Conservation (phyloP, 2,888 invertebrate species). For the Calliphora vomitoria region DNA sequence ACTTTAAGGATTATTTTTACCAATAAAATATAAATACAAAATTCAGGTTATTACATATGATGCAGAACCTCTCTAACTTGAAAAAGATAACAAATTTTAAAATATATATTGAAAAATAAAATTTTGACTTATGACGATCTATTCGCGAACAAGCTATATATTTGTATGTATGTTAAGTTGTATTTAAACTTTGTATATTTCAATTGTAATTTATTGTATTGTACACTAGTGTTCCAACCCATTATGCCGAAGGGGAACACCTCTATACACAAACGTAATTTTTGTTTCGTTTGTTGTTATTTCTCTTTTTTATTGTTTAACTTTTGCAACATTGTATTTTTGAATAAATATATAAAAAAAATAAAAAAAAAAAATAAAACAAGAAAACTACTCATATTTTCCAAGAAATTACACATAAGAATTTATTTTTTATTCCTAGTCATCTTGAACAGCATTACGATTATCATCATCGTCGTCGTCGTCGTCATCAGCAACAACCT, state of each 20-base stretch:
- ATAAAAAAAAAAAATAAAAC: constrained; percentile 6
- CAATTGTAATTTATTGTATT: constrained; percentile 38
- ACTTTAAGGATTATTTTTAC: too few species aligned
- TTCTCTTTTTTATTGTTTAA: constrained; percentile 48
- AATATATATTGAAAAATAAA: too few species aligned
- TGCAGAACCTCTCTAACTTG: too few species aligned
- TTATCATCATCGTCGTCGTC: constrained; percentile 15
- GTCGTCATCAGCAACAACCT: constrained; percentile 1
- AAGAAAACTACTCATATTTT: constrained; percentile 41
- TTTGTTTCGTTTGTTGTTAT: constrained; percentile 39
- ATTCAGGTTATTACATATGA: too few species aligned
- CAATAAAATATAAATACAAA: too few species aligned
- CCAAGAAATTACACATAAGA: constrained; percentile 58
- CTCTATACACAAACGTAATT: constrained; percentile 48
- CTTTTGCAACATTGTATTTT: constrained; percentile 66
- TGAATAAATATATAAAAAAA: constrained; percentile 33
- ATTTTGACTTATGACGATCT: too few species aligned
- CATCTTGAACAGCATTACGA: constrained; percentile 34
- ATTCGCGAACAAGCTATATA: too few species aligned
- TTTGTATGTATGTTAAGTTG: not conserved
- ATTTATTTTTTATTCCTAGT: constrained; percentile 21
- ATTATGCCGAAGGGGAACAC: constrained; percentile 69
- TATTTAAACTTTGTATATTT: not conserved
- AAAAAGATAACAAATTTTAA: too few species aligned
- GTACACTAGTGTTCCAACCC: constrained; percentile 36